Conservation (phyloP, 2,113 vertebrate genomes). For the Tapirus terrestris region DNA sequence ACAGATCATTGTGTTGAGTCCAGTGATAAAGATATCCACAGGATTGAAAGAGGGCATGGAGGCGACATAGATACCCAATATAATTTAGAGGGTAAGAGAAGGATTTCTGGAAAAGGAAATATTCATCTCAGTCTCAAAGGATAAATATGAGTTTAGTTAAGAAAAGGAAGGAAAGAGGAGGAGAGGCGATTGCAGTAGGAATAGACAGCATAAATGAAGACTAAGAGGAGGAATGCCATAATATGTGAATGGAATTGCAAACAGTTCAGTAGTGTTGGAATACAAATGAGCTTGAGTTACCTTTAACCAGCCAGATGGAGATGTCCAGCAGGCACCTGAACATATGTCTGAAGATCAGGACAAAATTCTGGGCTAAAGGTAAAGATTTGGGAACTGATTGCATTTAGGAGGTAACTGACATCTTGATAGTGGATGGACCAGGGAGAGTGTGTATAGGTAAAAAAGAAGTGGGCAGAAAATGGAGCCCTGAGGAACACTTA, state of each 20-base stretch:
- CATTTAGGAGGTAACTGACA: not conserved
- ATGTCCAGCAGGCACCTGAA: not conserved
- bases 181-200: not conserved
- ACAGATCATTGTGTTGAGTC: not conserved
- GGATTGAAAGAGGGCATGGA: not conserved
- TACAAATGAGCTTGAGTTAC: not conserved
- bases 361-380: not conserved
- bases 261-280: not conserved
- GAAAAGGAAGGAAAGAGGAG: not conserved
- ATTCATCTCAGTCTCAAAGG: not conserved
- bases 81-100: not conserved
- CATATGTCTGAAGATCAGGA: not conserved
- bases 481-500: not conserved
- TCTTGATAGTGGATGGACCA: not conserved
- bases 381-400: not conserved
- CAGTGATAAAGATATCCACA: not conserved
- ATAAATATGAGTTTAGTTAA: not conserved
- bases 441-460: not conserved
- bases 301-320: not conserved
- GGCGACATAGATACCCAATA: not conserved
- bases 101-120: constrained; percentile 28
- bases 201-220: not conserved
- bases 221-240: not conserved
- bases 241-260: not conserved
- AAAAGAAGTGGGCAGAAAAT: constrained; percentile 5